phyloP scores from a whole-genome alignment of 2,113 vertebrate genomes.

The Pterophyllum scalare region DNA sequence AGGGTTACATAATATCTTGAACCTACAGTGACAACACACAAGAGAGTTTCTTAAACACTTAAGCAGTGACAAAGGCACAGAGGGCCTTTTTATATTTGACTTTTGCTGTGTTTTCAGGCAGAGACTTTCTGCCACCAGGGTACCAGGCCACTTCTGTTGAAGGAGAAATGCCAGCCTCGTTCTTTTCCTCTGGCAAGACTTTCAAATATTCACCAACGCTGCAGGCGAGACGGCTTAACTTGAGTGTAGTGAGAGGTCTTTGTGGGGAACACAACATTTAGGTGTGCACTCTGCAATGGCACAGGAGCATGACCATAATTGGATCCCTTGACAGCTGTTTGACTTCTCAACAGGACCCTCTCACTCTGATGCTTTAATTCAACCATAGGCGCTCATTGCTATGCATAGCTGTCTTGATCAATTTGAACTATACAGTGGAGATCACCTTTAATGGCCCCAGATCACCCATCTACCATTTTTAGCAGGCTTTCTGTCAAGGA shows the following conservation, averaged over 20 bases:
- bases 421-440: slow-evolving; percentile 18
- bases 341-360: slow-evolving; percentile 50
- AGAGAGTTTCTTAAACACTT: slow-evolving; percentile 33
- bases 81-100: slow-evolving; percentile 37
- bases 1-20: not conserved
- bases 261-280: slow-evolving; percentile 24
- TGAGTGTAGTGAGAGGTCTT: slow-evolving; percentile 35
- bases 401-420: slow-evolving; percentile 32
- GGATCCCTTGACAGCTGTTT: slow-evolving; percentile 66
- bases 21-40: not conserved
- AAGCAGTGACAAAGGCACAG: slow-evolving; percentile 25
- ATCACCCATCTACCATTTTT: slow-evolving; percentile 6
- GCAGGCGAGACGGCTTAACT: slow-evolving; percentile 63
- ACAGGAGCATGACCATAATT: slow-evolving; percentile 65
- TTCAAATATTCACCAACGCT: slow-evolving; percentile 77
- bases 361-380: slow-evolving; percentile 35
- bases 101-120: slow-evolving; percentile 32
- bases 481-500: not conserved
- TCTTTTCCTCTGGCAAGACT: slow-evolving; percentile 63
- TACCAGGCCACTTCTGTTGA: slow-evolving; percentile 36
- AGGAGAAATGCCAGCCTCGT: slow-evolving; percentile 58
- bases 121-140: slow-evolving; percentile 43
- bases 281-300: slow-evolving; percentile 20
- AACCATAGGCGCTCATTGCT: slow-evolving; percentile 38
- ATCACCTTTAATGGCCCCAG: slow-evolving; percentile 51